Evolutionary conservation across 2,113 vertebrate genomes (phyloP).

Genomic region (Antechinus flavipes): DNA sequence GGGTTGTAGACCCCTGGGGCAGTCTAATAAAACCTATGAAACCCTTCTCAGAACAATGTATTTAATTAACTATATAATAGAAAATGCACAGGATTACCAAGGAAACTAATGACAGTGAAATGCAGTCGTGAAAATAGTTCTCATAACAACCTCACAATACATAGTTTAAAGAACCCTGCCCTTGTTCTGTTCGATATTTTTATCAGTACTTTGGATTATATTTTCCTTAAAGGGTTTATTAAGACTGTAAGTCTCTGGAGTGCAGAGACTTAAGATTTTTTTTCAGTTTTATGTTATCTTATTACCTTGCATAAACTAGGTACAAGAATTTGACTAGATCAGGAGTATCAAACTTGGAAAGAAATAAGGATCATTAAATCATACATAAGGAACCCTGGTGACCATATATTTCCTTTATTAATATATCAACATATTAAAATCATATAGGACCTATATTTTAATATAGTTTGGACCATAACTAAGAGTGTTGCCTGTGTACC

Average conservation of each 20-base stretch:
- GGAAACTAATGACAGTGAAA: background rate
- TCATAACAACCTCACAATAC: background rate
- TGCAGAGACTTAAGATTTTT: background rate
- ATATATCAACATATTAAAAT: background rate
- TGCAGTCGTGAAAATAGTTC: background rate
- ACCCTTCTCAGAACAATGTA: background rate
- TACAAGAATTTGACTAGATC: background rate
- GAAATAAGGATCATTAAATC: background rate
- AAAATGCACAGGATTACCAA: background rate
- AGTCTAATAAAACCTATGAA: background rate
- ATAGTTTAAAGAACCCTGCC: background rate
- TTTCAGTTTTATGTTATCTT: background rate
- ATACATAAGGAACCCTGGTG: background rate
- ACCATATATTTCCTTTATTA: background rate
- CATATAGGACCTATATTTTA: background rate
- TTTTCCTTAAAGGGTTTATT: background rate
- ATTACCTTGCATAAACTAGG: background rate
- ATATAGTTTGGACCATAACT: background rate
- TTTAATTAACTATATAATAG: background rate
- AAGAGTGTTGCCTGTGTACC: background rate
- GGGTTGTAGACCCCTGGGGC: background rate
- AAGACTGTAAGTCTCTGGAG: background rate
- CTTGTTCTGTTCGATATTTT: background rate
- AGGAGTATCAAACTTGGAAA: background rate
- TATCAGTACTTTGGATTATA: background rate